Evolutionary conservation across 2,888 invertebrate genomes (phyloP), one percentile per base, ranked within the genome.

Genomic region (Synergus laeviventris): DNA sequence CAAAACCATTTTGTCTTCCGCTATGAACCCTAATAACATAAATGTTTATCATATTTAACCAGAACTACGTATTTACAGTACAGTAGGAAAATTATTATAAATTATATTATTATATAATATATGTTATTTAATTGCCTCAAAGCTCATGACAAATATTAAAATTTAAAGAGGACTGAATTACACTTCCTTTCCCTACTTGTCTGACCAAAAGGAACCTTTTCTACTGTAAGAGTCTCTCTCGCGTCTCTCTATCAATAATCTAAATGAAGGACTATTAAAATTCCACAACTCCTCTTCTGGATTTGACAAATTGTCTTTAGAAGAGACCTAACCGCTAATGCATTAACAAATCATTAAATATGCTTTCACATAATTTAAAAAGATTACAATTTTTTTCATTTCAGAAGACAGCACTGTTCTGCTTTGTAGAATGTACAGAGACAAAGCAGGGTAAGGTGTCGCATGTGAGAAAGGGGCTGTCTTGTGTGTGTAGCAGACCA

Each of bases 371-470:
- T 42, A 66, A 70, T 45, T 70, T 11, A 45, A 70, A 31, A 8
- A 70, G 38, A 18, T 36, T 39, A 21, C n/a, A 18, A 18, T 62
- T 62, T 38, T n/a, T 62, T n/a, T 18, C 18, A 9, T n/a, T 9
- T n/a, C 5, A 70, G 18, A 24, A 70, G 9, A 24, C 1, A 18
- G 39, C 11, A 18, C 39, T 5, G 31, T 70, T 70, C 18, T 77
- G 75, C 73, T 74, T 59, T 59, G 76, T 42, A 66, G 24, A 64
- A 77, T 59, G 62, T 64, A 61, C 59, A 76, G 81, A 76, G 59
- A 78, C 76, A 77, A 79, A 76, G 70, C 82, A 78, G 79, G 79
- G 81, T 76, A 79, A 78, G 80, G 74, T 76, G 80, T 79, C 79
- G 79, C 76, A 76, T 76, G 77, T 74, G 76, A 76, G 78, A 76